Conservation (phyloP, 1,140 invertebrate genomes). For the Mercenaria mercenaria region DNA sequence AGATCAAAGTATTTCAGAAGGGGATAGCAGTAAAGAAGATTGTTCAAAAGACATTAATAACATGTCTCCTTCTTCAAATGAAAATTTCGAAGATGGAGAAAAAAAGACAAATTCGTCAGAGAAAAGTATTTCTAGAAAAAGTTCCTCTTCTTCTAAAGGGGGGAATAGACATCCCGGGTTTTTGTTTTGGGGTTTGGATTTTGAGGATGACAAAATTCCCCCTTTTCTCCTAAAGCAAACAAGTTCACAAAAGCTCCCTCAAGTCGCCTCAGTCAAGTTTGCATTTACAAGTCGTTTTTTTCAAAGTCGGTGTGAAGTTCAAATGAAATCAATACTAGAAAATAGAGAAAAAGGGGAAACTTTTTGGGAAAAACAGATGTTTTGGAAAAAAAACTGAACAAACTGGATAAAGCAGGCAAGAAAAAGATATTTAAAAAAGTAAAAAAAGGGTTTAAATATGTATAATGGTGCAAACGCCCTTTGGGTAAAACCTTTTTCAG, state of each 20-base stretch:
- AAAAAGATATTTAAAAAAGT: background rate
- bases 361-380: background rate
- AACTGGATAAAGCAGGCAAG: no score
- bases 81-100: background rate
- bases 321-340: no score
- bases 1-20: background rate
- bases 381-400: no score
- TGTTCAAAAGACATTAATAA: background rate
- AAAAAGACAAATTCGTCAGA: background rate
- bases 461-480: background rate
- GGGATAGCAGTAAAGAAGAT: background rate
- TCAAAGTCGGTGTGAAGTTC: background rate
- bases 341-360: background rate
- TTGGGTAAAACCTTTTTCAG: background rate
- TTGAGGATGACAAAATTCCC: constrained; percentile 64
- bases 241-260: constrained; percentile 39
- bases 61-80: background rate
- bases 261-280: constrained; percentile 53
- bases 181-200: constrained; percentile 65
- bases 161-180: constrained; percentile 43
- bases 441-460: background rate
- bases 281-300: constrained; percentile 26
- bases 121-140: constrained; percentile 5
- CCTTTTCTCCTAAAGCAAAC: constrained; percentile 52
- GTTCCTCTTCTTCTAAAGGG: constrained; percentile 37